phyloP scores from a whole-genome alignment of 2,113 vertebrate species.

The Narcine bancroftii region DNA sequence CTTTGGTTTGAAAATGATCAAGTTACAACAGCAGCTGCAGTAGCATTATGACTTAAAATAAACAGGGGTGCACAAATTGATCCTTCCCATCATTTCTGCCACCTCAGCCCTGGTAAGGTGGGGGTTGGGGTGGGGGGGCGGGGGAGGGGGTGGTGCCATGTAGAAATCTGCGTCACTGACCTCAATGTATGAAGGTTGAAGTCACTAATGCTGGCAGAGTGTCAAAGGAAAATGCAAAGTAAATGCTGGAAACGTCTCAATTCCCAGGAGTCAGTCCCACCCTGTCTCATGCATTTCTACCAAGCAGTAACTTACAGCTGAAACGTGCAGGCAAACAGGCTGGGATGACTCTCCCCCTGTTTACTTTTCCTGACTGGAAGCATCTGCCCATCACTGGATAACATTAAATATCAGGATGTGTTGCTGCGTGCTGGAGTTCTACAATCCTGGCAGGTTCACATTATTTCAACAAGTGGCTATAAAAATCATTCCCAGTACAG shows the following conservation, averaged over 20 bases:
- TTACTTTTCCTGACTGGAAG: slow-evolving; percentile 9
- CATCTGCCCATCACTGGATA: not conserved
- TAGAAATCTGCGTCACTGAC: too few relatives aligned
- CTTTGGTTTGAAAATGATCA: not conserved
- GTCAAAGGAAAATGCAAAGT: not conserved
- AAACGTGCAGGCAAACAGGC: not conserved
- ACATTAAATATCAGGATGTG: not conserved
- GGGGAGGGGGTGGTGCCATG: too few relatives aligned
- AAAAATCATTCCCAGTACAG: not conserved
- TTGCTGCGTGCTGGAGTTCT: not conserved
- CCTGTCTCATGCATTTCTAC: not conserved
- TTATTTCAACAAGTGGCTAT: not conserved
- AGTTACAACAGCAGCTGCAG: not conserved
- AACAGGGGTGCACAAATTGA: too few relatives aligned
- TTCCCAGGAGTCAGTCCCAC: not conserved
- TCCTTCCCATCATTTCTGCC: not conserved
- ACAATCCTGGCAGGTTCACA: not conserved
- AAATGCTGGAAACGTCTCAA: not conserved
- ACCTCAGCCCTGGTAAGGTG: not conserved
- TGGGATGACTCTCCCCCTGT: not conserved
- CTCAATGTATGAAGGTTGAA: not conserved
- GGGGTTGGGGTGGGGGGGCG: too few relatives aligned
- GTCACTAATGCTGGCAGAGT: not conserved
- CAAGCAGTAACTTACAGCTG: not conserved
- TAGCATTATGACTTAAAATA: not conserved